These are phyloP conservation scores for Pseudomugil tenellus DNA, from an alignment of 2,797 vertebrate genomes.

Conservation along the genomic window DNA sequence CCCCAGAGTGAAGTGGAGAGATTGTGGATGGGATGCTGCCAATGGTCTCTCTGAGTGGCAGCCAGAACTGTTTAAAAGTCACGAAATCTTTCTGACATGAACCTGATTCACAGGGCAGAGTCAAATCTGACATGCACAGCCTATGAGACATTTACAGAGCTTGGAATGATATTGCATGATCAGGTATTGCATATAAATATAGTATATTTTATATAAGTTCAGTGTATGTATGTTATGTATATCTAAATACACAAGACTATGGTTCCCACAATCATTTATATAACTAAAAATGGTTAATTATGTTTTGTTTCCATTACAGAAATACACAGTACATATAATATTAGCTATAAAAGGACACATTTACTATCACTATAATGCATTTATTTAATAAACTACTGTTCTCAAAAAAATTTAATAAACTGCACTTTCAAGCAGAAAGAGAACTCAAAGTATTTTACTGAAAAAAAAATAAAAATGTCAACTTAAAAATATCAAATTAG, in stretches of 20 bases:
- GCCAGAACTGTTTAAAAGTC: constrained; percentile 74
- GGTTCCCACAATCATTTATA: background rate
- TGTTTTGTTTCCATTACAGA: background rate
- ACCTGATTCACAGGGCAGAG: constrained; percentile 76
- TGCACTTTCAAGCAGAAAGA: background rate
- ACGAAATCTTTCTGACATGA: constrained; percentile 75
- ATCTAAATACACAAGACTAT: background rate
- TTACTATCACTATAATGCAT: background rate
- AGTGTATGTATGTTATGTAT: background rate
- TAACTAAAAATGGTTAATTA: background rate
- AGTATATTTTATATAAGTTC: constrained; percentile 62
- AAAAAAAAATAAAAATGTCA: background rate
- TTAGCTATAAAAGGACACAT: background rate
- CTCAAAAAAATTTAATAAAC: background rate
- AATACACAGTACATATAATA: background rate
- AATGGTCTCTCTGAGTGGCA: constrained; percentile 71
- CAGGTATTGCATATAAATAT: background rate
- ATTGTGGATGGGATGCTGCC: constrained; percentile 73
- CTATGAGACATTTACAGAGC: constrained; percentile 76
- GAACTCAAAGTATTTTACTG: background rate
- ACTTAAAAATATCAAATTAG: background rate
- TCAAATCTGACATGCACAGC: constrained; percentile 77
- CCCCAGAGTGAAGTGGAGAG: constrained; percentile 70
- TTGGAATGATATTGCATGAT: too few relatives aligned
- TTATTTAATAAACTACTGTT: background rate